phyloP scores from a whole-genome alignment of 2,888 invertebrate species.

The Himalopsyche japonica region DNA sequence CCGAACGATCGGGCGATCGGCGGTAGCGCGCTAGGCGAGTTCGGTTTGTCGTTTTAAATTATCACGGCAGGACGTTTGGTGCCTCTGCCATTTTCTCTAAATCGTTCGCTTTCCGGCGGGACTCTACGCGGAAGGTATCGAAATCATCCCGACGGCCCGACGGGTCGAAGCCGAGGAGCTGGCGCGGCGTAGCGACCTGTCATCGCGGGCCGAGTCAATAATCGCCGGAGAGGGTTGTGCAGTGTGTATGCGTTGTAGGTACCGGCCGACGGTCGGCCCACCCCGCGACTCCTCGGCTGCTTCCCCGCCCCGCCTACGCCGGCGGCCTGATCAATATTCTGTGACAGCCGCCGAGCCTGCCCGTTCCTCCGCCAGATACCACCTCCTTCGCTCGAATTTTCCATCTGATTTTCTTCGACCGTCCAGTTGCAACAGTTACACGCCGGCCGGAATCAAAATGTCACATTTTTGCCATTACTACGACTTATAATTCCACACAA shows the following conservation, averaged over 20 bases:
- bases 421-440: background rate
- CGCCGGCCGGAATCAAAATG: background rate
- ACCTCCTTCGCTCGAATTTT: background rate
- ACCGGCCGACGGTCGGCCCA: constrained; percentile 3
- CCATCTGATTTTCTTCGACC: background rate
- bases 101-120: background rate
- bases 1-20: background rate
- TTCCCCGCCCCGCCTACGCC: constrained; percentile 2
- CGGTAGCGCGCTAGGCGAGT: background rate
- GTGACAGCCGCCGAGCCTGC: constrained; percentile 1
- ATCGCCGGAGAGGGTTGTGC: constrained; percentile 12
- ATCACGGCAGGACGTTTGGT: background rate
- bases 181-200: background rate
- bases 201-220: constrained; percentile 23
- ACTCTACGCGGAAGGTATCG: background rate
- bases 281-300: background rate
- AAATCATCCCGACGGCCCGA: constrained; percentile 4
- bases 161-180: background rate
- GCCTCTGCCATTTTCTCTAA: background rate
- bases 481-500: too few relatives aligned
- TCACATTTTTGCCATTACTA: background rate
- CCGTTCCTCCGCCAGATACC: background rate
- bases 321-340: constrained; percentile 29
- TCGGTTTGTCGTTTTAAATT: background rate
- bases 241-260: constrained; percentile 1